Base-by-base conservation (phyloP, 2,113 vertebrate genomes). In the Corythornis vintsioides region DNA sequence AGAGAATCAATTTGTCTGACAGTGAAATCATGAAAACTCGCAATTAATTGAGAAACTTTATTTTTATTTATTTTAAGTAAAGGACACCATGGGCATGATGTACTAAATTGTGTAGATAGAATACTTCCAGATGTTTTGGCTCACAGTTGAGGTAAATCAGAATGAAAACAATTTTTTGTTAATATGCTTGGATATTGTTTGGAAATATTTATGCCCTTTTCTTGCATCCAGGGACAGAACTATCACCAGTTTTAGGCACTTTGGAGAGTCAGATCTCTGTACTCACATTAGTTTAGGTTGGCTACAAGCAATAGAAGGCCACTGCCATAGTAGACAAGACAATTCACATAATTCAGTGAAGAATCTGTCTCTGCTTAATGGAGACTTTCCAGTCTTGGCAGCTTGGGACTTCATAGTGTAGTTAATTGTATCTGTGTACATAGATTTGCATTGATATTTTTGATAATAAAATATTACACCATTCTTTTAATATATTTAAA, bases 1-100 rank as follows among this genome's bases (percentile, higher is more conserved):
- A 82, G 13, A 19, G 10, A 94, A 96, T 95, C 91, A 96, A 95
- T 96, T 94, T 94, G 17, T 81, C 75, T 95, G 90, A 90, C 81
- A 93, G 50, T 74, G 81, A 89, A 91, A 90, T 88, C 38, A 73
- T 43, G 78, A 94, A 95, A 93, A 91, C 35, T n/a, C 0, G 0
- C 47, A 91, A 91, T 94, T 91, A 95, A 92, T 77, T 94, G 69
- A 75, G 67, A 93, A 94, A 66, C 15, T 83, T 78, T 66, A 22
- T 9, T 71, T 90, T 92, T 86, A 90, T 96, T 95, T 96, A 29
- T 33, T 55, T 94, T 79, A 42, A 67, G 19, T 79, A 94, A 79
- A 90, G 43, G 47, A 69, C 9, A 67, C 18, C 3, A 53, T 2
- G 9, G 33, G 20, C 45, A 59, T 56, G 64, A 48, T 38, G 7